Conservation (phyloP, 2,113 vertebrate genomes). For the Chauna torquata region DNA sequence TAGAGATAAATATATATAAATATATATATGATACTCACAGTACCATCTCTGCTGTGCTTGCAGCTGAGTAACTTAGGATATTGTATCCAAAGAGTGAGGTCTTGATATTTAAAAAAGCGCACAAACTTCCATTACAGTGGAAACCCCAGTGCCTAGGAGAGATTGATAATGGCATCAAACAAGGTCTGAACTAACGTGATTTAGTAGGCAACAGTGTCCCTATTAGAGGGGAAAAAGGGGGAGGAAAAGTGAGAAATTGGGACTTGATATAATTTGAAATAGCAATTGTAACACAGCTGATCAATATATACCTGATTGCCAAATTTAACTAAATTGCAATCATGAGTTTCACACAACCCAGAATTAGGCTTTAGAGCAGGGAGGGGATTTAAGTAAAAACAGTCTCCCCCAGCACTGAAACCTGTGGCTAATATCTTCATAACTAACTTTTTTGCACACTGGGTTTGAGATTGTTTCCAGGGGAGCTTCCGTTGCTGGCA, state of each 20-base stretch:
- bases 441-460: not conserved
- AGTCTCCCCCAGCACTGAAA: not conserved
- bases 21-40: not conserved
- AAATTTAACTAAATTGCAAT: not conserved
- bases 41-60: slow-evolving; percentile 18
- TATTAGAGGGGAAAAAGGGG: rapidly evolving
- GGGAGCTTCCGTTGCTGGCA: slow-evolving; percentile 56
- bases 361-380: not conserved
- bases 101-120: slow-evolving; percentile 20
- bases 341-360: not conserved
- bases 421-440: not conserved
- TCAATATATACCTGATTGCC: rapidly evolving
- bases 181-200: rapidly evolving
- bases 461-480: not conserved
- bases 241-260: not conserved
- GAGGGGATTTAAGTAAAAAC: not conserved
- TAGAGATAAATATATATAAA: not conserved
- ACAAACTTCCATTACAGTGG: slow-evolving; percentile 10
- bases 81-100: slow-evolving; percentile 56
- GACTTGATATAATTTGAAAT: not conserved
- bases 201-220: not conserved
- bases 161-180: not conserved
- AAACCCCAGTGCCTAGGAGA: slow-evolving; percentile 43
- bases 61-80: slow-evolving; percentile 6
- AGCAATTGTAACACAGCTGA: not conserved